phyloP scores from a whole-genome alignment of 2,888 invertebrate genomes.

The Orthosia gracilis region DNA sequence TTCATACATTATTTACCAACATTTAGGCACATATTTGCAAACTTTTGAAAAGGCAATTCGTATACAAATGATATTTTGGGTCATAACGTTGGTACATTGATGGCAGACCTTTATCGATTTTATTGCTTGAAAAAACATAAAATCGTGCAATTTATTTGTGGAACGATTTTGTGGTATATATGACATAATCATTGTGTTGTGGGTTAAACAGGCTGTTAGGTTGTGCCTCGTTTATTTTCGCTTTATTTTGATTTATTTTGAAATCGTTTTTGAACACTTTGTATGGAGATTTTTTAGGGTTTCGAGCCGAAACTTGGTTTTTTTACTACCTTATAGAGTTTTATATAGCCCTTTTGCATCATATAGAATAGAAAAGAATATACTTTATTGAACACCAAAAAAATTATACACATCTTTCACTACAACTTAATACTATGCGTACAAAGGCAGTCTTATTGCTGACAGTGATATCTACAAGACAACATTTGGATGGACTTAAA shows the following conservation, averaged over 20 bases:
- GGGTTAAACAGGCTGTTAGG: slow-evolving; percentile 16
- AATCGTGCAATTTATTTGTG: slow-evolving; percentile 57
- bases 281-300: background rate
- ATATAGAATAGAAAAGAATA: too few relatives aligned
- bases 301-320: background rate
- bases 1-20: slow-evolving; percentile 47
- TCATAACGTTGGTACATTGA: slow-evolving; percentile 41
- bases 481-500: too few relatives aligned
- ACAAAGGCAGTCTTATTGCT: too few relatives aligned
- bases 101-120: slow-evolving; percentile 54
- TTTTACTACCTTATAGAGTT: background rate
- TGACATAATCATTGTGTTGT: slow-evolving; percentile 23
- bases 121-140: slow-evolving; percentile 58
- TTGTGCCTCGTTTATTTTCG: slow-evolving; percentile 13
- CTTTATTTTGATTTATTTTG: slow-evolving; percentile 26
- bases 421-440: too few relatives aligned
- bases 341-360: too few relatives aligned
- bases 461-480: too few relatives aligned
- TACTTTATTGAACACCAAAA: too few relatives aligned
- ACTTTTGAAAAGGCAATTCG: slow-evolving; percentile 56
- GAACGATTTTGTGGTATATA: slow-evolving; percentile 36
- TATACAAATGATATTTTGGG: slow-evolving; percentile 54
- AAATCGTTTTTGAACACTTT: slow-evolving; percentile 21
- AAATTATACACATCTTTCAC: too few relatives aligned
- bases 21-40: slow-evolving; percentile 22